These are phyloP conservation scores for Gambusia yucatana DNA, from an alignment of 2,797 vertebrate species.

Conservation along the genomic window DNA sequence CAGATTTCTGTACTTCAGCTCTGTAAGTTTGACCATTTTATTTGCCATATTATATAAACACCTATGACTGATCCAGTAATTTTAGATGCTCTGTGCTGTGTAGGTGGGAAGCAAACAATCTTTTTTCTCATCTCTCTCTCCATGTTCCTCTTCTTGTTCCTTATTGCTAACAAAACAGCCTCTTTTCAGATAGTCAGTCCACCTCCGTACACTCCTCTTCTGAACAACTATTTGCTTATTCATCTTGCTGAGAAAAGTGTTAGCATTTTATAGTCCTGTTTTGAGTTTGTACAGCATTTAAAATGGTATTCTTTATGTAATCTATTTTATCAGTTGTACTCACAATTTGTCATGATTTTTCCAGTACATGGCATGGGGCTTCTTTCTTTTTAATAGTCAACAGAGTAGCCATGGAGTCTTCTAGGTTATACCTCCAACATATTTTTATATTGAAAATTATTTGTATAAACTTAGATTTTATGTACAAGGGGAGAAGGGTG, in stretches of 20 bases:
- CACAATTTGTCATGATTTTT: neutral
- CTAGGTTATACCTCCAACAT: neutral
- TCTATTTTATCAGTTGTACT: neutral
- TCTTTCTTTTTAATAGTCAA: neutral
- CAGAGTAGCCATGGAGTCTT: neutral
- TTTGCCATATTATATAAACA: slow-evolving; percentile 46
- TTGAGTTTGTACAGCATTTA: slow-evolving; percentile 1
- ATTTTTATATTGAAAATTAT: neutral
- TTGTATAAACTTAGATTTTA: neutral
- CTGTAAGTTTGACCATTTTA: slow-evolving; percentile 13
- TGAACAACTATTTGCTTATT: slow-evolving; percentile 28
- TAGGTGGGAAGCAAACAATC: slow-evolving; percentile 43
- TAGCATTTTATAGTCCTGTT: slow-evolving; percentile 15
- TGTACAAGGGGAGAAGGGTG: too few relatives aligned
- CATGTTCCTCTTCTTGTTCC: slow-evolving; percentile 21
- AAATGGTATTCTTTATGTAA: neutral
- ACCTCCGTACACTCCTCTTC: slow-evolving; percentile 47
- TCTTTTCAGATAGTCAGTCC: slow-evolving; percentile 48
- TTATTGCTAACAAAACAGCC: slow-evolving; percentile 42
- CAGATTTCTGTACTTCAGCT: neutral
- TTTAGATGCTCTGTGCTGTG: slow-evolving; percentile 49
- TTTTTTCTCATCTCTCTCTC: slow-evolving; percentile 14
- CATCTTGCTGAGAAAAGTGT: slow-evolving; percentile 22
- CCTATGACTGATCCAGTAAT: slow-evolving; percentile 38
- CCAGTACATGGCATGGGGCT: neutral